phyloP scores from a whole-genome alignment of 2,888 invertebrate species.

The Allophyes oxyacanthae region DNA sequence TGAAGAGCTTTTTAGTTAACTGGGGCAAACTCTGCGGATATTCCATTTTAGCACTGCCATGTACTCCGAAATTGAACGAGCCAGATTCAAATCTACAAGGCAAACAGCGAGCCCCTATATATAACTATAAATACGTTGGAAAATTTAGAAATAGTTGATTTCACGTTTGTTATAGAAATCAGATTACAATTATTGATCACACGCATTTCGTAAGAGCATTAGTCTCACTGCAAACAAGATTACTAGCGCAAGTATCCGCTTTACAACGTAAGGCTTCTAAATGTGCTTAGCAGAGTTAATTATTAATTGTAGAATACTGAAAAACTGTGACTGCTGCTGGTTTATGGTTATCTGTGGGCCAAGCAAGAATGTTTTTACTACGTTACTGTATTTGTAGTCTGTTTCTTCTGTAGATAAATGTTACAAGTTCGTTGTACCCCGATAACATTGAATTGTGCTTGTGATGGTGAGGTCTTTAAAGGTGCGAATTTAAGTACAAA shows the following conservation, averaged over 20 bases:
- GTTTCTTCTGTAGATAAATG: too few relatives aligned
- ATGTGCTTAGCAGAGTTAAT: conserved; percentile 52
- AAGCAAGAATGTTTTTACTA: too few relatives aligned
- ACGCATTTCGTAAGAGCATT: conserved; percentile 60
- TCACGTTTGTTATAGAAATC: conserved; percentile 33
- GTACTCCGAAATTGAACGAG: conserved; percentile 70
- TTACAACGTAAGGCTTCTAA: conserved; percentile 63
- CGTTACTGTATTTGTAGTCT: too few relatives aligned
- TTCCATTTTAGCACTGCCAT: conserved; percentile 59
- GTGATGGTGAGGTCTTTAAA: too few relatives aligned
- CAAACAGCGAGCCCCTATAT: conserved; percentile 1
- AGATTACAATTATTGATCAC: conserved; percentile 60
- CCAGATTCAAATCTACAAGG: conserved; percentile 60
- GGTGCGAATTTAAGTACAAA: too few relatives aligned
- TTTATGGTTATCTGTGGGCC: too few relatives aligned
- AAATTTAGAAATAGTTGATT: conserved; percentile 15
- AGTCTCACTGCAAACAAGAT: conserved; percentile 66
- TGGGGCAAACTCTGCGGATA: conserved; percentile 42
- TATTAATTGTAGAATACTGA: conserved; percentile 31
- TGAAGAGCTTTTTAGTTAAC: conserved; percentile 8
- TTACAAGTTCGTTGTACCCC: too few relatives aligned
- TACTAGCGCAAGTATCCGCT: conserved; percentile 58
- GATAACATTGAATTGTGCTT: too few relatives aligned
- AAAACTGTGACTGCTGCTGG: conserved; percentile 1
- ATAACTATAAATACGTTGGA: conserved; percentile 3